phyloP scores from a whole-genome alignment of 1,140 invertebrate species.

The Papilio xuthus region DNA sequence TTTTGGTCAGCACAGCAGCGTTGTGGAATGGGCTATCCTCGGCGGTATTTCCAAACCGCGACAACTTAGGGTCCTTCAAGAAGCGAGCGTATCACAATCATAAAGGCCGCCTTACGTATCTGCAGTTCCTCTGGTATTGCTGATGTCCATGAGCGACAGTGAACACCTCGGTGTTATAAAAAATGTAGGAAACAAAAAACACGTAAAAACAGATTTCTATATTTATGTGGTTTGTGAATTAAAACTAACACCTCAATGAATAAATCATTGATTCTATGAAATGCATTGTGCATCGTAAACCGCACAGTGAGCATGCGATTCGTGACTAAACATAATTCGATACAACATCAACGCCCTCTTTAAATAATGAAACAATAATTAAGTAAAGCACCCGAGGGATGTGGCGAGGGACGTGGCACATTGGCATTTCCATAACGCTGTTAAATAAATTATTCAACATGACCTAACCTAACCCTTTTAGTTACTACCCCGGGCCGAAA shows the following conservation, averaged over 20 bases:
- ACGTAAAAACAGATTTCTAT: background rate
- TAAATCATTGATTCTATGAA: conserved; percentile 24
- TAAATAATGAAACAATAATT: conserved; percentile 58
- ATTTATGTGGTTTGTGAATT: background rate
- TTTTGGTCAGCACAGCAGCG: too few relatives aligned
- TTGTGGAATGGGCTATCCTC: too few relatives aligned
- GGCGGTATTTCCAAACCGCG: too few relatives aligned
- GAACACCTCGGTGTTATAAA: too few relatives aligned
- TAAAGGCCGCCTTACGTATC: too few relatives aligned
- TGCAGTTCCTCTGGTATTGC: too few relatives aligned
- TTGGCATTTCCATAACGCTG: conserved; percentile 44
- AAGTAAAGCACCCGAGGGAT: conserved; percentile 40
- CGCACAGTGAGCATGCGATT: conserved; percentile 28
- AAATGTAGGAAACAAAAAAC: background rate
- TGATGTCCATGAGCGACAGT: too few relatives aligned
- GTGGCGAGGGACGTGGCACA: conserved; percentile 35
- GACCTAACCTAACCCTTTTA: conserved; percentile 55
- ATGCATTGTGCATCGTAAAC: conserved; percentile 26
- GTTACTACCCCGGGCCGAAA: background rate
- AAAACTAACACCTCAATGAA: background rate
- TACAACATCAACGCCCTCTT: conserved; percentile 42
- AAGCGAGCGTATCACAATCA: too few relatives aligned
- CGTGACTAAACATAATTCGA: conserved; percentile 43
- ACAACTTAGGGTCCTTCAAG: too few relatives aligned
- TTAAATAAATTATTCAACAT: conserved; percentile 52